These are phyloP conservation scores for Helostoma temminkii DNA, from an alignment of 2,797 vertebrate species.

Conservation along the genomic window DNA sequence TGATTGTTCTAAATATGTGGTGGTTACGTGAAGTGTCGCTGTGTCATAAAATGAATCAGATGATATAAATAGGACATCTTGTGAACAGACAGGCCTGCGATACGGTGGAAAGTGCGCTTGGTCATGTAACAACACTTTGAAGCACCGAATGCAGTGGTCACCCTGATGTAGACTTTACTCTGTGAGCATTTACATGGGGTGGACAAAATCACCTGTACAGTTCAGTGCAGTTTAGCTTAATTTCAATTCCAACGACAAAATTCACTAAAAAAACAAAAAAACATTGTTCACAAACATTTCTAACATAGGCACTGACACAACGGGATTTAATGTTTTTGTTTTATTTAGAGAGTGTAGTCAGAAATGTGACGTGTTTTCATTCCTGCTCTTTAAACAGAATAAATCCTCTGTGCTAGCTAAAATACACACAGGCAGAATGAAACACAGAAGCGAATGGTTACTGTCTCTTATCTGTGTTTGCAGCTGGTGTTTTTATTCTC, in stretches of 20 bases:
- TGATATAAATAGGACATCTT: fast-evolving
- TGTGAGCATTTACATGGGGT: background rate
- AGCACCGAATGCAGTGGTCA: background rate
- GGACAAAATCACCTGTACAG: background rate
- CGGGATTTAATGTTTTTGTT: slow-evolving; percentile 16
- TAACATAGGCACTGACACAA: background rate
- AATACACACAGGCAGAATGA: background rate
- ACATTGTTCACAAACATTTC: no score
- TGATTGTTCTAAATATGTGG: background rate
- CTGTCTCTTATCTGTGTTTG: background rate
- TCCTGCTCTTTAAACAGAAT: slow-evolving; percentile 9
- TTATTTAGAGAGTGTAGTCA: slow-evolving; percentile 17
- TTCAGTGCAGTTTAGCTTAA: background rate
- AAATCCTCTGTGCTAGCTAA: background rate
- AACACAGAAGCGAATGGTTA: background rate
- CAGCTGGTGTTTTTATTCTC: background rate
- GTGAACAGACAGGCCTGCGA: background rate
- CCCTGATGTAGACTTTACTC: background rate
- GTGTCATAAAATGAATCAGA: slow-evolving; percentile 48
- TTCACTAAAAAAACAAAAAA: no score
- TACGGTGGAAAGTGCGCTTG: slow-evolving; percentile 17
- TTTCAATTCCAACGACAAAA: background rate
- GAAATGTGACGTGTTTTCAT: slow-evolving; percentile 18
- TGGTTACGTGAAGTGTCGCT: background rate
- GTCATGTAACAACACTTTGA: slow-evolving; percentile 7